Base-by-base conservation (phyloP, 1,140 invertebrate genomes). In the Penaeus indicus region DNA sequence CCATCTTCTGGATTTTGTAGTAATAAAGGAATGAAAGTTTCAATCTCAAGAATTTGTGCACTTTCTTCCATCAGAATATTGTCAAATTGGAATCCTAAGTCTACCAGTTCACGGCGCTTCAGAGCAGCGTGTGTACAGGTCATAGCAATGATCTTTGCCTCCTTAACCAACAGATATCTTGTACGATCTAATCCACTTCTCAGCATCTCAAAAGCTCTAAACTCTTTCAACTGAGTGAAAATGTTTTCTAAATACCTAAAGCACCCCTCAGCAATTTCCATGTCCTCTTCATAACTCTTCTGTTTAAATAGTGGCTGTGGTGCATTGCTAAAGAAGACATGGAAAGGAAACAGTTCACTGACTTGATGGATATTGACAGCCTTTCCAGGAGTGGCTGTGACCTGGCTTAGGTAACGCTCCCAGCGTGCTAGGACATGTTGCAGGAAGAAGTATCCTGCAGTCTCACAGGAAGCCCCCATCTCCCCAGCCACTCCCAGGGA, bases 141-240 rank as follows among this genome's bases (percentile, higher is more conserved):
- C 99, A 99, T 99, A 4, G 99, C 99, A 91, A 99, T 99, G 47
- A 99, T 99, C 94, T 99, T 99, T 0, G 99, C 99, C 93, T 99
- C 99, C 93, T 99, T 99, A 0, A 99, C 98, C 1, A 99, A 93
- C 22, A 99, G 94, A 93, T 99, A 99, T 90, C 99, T 97, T 0
- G 98, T 98, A 79, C 98, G 94, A 93, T 99, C 99, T 18, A 98
- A 93, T 7, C 99, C 99, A 90, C 97, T 99, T 60, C 99, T 94
- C 3, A 99, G 93, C 91, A 94, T 91, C 93, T 99, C 99, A 94
- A 99, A 99, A 0, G 99, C 98, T 84, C 98, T 94, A 92, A 99
- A 99, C 92, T 99, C 98, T 93, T 99, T 99, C 8, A 99, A 92
- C 92, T 99, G 97, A 8, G 96, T 96, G 92, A 99, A 99, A 91